Evolutionary conservation across 2,888 invertebrate genomes (phyloP).

Genomic region (Agrotis clavis): DNA sequence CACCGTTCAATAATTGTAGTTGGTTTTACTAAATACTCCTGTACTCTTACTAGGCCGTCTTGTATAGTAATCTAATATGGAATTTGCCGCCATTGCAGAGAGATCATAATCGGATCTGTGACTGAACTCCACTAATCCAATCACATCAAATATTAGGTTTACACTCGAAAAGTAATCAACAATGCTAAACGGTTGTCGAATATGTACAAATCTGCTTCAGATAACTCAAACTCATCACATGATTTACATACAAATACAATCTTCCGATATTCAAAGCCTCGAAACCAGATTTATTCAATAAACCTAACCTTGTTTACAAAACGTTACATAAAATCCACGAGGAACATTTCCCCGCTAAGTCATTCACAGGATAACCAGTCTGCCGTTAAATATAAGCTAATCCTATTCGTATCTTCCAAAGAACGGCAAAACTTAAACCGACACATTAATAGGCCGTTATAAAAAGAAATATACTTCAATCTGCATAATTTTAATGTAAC

Average conservation of each 20-base stretch:
- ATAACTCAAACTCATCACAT: background rate
- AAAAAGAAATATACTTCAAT: conserved; percentile 68
- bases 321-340: background rate
- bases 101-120: background rate
- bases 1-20: too few species aligned
- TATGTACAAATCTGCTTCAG: background rate
- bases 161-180: too few species aligned
- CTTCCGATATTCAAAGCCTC: background rate
- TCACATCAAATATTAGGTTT: background rate
- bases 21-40: too few species aligned
- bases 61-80: too few species aligned
- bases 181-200: too few species aligned
- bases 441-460: conserved; percentile 67
- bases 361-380: conserved; percentile 27
- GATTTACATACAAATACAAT: background rate
- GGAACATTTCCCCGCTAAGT: conserved; percentile 6
- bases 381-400: conserved; percentile 40
- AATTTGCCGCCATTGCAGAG: too few species aligned
- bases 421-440: conserved; percentile 43
- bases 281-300: conserved; percentile 6
- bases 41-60: too few species aligned
- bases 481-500: conserved; percentile 69
- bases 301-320: background rate
- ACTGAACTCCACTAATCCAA: background rate
- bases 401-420: conserved; percentile 38